Percentiles rank a stretch among this genome's conserved stretches.
phyloP scores from a whole-genome alignment of 2,113 vertebrate genomes.

The Nycticebus coucang region DNA sequence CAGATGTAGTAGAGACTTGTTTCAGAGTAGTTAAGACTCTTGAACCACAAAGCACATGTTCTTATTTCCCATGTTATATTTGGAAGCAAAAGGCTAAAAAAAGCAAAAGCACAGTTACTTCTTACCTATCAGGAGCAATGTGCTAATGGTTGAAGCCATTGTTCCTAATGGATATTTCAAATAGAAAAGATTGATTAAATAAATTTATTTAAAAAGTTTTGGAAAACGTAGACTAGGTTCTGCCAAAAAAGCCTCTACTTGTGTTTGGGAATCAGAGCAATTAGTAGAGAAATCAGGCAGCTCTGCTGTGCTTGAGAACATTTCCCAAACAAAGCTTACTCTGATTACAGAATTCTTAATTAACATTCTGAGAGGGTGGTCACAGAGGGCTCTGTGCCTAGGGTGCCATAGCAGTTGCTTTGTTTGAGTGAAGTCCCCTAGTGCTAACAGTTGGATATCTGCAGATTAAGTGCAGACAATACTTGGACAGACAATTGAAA shows the following conservation, averaged over 20 bases:
- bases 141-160: neutral
- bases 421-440: conserved; percentile 33
- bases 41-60: neutral
- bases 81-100: conserved; percentile 26
- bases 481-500: conserved; percentile 30
- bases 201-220: conserved; percentile 36
- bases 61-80: neutral
- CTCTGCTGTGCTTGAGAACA: conserved; percentile 35
- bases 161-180: neutral
- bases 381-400: neutral
- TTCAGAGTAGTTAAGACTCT: neutral
- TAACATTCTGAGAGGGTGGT: conserved; percentile 51
- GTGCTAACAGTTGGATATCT: conserved; percentile 50
- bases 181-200: conserved; percentile 13
- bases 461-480: conserved; percentile 33
- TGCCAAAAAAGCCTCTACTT: neutral
- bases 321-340: conserved; percentile 41
- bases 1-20: neutral
- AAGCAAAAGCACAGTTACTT: neutral
- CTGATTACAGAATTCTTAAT: conserved; percentile 57
- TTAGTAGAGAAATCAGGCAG: conserved; percentile 62
- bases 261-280: conserved; percentile 51
- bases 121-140: neutral
- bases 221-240: neutral
- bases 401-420: neutral